These are phyloP conservation scores for Erebia ligea DNA, from an alignment of 2,888 invertebrate species.

Conservation along the genomic window DNA sequence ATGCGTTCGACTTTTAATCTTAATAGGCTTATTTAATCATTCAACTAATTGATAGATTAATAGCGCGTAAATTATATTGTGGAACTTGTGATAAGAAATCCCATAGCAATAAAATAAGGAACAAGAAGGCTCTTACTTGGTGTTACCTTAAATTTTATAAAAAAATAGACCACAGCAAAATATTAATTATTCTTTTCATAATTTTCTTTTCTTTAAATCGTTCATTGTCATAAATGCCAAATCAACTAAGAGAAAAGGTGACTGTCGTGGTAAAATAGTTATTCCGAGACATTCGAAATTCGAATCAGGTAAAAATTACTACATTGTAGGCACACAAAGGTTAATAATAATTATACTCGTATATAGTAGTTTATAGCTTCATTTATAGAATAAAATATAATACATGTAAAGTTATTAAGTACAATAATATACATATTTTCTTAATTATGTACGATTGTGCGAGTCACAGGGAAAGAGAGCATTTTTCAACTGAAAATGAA, in stretches of 20 bases:
- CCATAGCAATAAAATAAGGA: not conserved
- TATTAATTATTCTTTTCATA: not conserved
- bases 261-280: not conserved
- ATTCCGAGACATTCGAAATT: not conserved
- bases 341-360: too few relatives aligned
- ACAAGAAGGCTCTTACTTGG: not conserved
- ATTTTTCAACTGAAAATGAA: conserved; percentile 21
- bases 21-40: not conserved
- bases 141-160: conserved; percentile 15
- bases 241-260: not conserved
- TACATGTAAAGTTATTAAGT: conserved; percentile 20
- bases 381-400: conserved; percentile 38
- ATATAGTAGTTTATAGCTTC: conserved; percentile 46
- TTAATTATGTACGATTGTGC: conserved; percentile 28
- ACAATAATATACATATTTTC: conserved; percentile 23
- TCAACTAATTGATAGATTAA: not conserved
- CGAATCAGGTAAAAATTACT: not conserved
- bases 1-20: not conserved
- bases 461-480: conserved; percentile 35
- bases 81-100: not conserved
- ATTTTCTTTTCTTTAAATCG: conserved; percentile 1
- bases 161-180: conserved; percentile 16
- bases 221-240: not conserved
- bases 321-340: conserved; percentile 44
- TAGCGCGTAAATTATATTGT: not conserved